Conservation (phyloP, 2,888 invertebrate species). For the Drepana falcataria region DNA sequence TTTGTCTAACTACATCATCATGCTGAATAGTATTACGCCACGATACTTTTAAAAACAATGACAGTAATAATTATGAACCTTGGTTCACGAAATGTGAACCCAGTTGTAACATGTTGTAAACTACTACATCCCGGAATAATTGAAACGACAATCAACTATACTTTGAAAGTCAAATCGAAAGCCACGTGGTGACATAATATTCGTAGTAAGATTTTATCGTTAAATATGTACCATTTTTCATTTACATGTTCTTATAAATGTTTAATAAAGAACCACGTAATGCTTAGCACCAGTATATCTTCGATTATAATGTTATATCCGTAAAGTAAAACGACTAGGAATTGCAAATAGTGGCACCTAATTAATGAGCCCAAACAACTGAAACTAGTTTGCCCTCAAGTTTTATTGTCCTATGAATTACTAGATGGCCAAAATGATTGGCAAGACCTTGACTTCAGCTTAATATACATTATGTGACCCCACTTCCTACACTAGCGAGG, state of each 20-base stretch:
- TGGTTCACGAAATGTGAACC: too few relatives aligned
- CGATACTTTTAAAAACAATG: too few relatives aligned
- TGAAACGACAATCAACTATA: too few relatives aligned
- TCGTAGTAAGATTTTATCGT: too few relatives aligned
- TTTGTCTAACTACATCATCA: neutral
- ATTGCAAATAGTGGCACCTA: slow-evolving; percentile 13
- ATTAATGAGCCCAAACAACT: slow-evolving; percentile 45
- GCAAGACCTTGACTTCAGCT: slow-evolving; percentile 69
- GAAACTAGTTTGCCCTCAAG: slow-evolving; percentile 52
- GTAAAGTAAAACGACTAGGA: neutral
- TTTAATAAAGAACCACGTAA: too few relatives aligned
- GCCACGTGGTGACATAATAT: too few relatives aligned
- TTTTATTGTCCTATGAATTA: slow-evolving; percentile 68
- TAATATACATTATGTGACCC: slow-evolving; percentile 71
- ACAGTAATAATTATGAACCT: too few relatives aligned
- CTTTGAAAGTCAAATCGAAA: too few relatives aligned
- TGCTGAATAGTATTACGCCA: neutral
- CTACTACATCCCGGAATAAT: too few relatives aligned
- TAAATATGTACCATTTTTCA: too few relatives aligned
- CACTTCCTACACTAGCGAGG: slow-evolving; percentile 66
- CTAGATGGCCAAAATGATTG: slow-evolving; percentile 70
- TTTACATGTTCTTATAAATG: too few relatives aligned
- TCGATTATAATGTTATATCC: neutral
- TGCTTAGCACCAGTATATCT: neutral
- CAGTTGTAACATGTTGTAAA: too few relatives aligned